These are phyloP conservation scores for Xenentodon cancila DNA, from an alignment of 2,797 vertebrate genomes.

Conservation along the genomic window DNA sequence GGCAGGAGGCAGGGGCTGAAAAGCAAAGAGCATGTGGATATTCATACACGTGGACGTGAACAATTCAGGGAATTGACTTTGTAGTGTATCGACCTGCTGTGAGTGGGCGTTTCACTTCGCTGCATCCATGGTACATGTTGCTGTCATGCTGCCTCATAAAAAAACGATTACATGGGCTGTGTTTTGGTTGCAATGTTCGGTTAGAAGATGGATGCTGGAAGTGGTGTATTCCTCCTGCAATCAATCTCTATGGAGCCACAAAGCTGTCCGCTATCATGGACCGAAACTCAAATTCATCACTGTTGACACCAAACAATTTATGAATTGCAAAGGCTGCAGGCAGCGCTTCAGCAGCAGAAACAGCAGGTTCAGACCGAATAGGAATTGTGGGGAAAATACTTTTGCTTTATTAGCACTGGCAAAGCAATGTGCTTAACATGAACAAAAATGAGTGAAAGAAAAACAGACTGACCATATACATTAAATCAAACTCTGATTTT, in stretches of 20 bases:
- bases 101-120: constrained; percentile 23
- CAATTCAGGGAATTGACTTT: constrained; percentile 7
- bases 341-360: constrained; percentile 23
- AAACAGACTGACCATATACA: not conserved
- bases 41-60: constrained; percentile 2
- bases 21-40: not conserved
- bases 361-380: constrained; percentile 9
- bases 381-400: not conserved
- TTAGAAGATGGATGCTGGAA: constrained; percentile 63
- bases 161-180: constrained; percentile 17
- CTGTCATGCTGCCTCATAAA: constrained; percentile 42
- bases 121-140: constrained; percentile 16
- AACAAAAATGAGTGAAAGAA: not conserved
- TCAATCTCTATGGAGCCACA: constrained; percentile 63
- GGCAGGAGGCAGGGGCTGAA: constrained; percentile 5
- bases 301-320: constrained; percentile 46
- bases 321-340: constrained; percentile 39
- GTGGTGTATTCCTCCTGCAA: constrained; percentile 41
- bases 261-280: constrained; percentile 56
- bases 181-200: constrained; percentile 37
- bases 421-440: not conserved
- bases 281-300: constrained; percentile 66
- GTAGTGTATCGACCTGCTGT: constrained; percentile 22
- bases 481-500: not conserved
- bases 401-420: too few relatives aligned